Evolutionary conservation across 2,888 invertebrate species (phyloP).

Genomic region (Oscheius onirici): DNA sequence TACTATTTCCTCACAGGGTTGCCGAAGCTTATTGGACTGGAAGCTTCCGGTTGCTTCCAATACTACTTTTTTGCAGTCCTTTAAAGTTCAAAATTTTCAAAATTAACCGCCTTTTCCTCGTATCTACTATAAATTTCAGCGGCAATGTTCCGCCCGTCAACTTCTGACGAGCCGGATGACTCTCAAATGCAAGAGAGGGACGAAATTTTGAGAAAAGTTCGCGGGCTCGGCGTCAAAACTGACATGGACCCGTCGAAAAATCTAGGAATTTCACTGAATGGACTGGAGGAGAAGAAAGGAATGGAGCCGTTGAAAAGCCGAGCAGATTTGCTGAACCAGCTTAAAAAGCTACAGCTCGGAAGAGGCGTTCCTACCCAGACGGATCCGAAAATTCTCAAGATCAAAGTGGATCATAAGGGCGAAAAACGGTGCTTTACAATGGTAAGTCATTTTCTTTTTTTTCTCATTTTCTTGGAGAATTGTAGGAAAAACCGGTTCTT

Average conservation of each 20-base stretch:
- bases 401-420: slow-evolving; percentile 18
- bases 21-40: too few relatives aligned
- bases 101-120: too few relatives aligned
- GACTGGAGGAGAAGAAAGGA: too few relatives aligned
- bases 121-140: background rate
- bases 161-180: slow-evolving; percentile 7
- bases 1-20: too few relatives aligned
- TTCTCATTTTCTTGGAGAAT: background rate
- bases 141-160: slow-evolving; percentile 8
- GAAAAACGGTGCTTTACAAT: slow-evolving; percentile 24
- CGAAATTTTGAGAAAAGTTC: background rate
- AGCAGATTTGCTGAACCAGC: background rate
- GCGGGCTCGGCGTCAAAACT: background rate
- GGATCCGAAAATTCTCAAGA: slow-evolving; percentile 15
- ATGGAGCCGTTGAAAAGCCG: background rate
- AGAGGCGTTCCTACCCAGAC: background rate
- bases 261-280: too few relatives aligned
- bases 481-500: slow-evolving; percentile 12
- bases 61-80: too few relatives aligned
- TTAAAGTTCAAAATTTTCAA: too few relatives aligned
- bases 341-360: background rate
- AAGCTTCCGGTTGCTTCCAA: too few relatives aligned
- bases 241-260: background rate
- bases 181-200: background rate
- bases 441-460: slow-evolving; percentile 4